phyloP scores from a whole-genome alignment of 2,113 vertebrate genomes.

The Suricata suricatta region DNA sequence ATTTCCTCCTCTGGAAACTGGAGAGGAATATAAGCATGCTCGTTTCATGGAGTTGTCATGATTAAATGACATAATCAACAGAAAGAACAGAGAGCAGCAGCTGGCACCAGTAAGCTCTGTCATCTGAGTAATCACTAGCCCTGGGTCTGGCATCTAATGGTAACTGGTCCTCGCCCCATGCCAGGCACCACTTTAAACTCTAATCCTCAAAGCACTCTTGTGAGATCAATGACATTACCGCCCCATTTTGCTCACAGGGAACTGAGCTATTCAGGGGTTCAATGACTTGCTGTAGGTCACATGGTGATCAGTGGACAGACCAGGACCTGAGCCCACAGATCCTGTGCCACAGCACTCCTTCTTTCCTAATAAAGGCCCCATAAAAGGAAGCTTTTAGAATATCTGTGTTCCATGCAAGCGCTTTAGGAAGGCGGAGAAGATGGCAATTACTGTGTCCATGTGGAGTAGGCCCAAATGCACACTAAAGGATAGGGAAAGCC shows the following conservation, averaged over 20 bases:
- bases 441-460: neutral
- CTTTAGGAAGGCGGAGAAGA: neutral
- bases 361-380: neutral
- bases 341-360: neutral
- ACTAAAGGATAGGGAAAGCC: neutral
- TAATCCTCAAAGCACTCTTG: neutral
- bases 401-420: neutral
- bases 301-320: neutral
- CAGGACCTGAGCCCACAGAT: neutral
- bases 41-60: neutral
- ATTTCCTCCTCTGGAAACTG: neutral
- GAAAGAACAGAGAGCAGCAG: neutral
- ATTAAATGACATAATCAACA: neutral
- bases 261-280: neutral
- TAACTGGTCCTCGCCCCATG: neutral
- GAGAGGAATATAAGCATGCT: neutral
- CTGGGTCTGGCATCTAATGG: neutral
- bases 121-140: neutral
- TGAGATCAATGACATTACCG: neutral
- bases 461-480: neutral
- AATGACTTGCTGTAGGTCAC: slow-evolving; percentile 5
- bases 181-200: neutral
- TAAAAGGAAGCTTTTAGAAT: neutral
- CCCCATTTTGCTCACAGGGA: slow-evolving; percentile 10
- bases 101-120: neutral